phyloP scores from a whole-genome alignment of 1,140 invertebrate species.

The Leptopilina clavipes region DNA sequence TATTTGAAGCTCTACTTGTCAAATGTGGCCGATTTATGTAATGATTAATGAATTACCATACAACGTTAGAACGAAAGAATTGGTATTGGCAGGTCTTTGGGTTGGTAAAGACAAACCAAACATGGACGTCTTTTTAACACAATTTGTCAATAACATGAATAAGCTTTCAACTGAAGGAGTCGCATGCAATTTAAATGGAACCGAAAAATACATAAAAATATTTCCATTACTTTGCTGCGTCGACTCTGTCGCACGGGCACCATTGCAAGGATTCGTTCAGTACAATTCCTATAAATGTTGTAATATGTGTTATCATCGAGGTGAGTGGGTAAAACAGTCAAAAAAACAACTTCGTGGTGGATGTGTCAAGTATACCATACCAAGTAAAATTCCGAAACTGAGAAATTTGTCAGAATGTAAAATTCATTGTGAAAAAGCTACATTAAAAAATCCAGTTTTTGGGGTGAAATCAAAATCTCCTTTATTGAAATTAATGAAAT shows the following conservation, averaged over 20 bases:
- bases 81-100: constrained; percentile 9
- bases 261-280: background rate
- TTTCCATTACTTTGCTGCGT: background rate
- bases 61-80: background rate
- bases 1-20: constrained; percentile 24
- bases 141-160: constrained; percentile 24
- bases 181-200: background rate
- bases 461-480: too few relatives aligned
- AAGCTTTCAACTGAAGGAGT: background rate
- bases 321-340: too few relatives aligned
- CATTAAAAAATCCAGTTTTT: too few relatives aligned
- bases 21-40: constrained; percentile 30
- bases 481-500: too few relatives aligned
- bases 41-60: constrained; percentile 26
- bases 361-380: too few relatives aligned
- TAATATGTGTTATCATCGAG: too few relatives aligned
- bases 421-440: too few relatives aligned
- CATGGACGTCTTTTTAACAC: background rate
- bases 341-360: too few relatives aligned
- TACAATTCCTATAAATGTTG: background rate
- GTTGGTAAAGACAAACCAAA: background rate
- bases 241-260: too few relatives aligned
- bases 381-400: too few relatives aligned
- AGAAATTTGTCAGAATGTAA: too few relatives aligned
- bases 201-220: background rate